These are phyloP conservation scores for Dinocampus coccinellae DNA, from an alignment of 2,888 invertebrate genomes.

Conservation along the genomic window DNA sequence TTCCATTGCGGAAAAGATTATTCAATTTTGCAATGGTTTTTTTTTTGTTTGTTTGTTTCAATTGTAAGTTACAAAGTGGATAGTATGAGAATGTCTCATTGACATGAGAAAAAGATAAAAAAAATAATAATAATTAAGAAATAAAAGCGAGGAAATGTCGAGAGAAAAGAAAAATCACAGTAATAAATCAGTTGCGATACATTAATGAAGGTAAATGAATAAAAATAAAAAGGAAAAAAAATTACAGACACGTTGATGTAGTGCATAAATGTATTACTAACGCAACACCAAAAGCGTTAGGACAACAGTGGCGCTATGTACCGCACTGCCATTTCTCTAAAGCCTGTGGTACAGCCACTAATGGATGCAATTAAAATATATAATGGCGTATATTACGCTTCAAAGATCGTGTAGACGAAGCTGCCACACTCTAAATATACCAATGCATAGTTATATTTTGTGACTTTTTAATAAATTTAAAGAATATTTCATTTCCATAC, in stretches of 20 bases:
- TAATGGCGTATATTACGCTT: constrained; percentile 55
- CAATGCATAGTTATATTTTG: not conserved
- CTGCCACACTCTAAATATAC: not conserved
- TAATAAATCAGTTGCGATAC: not conserved
- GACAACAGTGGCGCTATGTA: constrained; percentile 13
- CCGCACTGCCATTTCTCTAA: constrained; percentile 2
- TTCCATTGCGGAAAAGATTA: not conserved
- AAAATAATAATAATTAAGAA: no score
- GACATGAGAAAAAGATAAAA: not conserved
- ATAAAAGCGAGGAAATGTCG: not conserved
- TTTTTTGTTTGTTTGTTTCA: not conserved
- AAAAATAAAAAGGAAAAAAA: no score
- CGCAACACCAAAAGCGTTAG: not conserved
- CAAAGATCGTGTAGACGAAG: constrained; percentile 5
- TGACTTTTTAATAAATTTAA: no score
- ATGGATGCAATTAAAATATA: constrained; percentile 67
- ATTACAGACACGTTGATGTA: not conserved
- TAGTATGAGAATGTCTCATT: not conserved
- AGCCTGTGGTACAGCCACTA: constrained; percentile 43
- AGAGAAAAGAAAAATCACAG: not conserved
- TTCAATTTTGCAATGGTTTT: not conserved
- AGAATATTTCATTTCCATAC: no score
- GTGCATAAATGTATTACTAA: constrained; percentile 17
- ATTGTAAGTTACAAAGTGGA: not conserved
- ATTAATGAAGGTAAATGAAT: not conserved